Evolutionary conservation across 2,888 invertebrate species (phyloP).

Genomic region (Lithophane semibrunnea): DNA sequence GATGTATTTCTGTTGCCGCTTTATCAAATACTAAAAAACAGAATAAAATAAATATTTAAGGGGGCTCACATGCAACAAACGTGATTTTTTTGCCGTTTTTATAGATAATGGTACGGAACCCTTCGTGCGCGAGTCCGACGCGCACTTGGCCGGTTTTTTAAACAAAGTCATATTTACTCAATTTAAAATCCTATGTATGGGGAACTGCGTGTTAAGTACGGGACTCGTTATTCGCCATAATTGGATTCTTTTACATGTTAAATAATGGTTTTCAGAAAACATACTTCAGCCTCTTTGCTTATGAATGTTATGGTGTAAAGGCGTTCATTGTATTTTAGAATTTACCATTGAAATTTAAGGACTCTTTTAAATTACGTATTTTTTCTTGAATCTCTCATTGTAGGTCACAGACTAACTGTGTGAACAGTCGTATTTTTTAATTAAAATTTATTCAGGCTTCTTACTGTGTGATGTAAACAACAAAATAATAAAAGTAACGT

Average conservation of each 20-base stretch:
- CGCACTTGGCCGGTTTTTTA: slow-evolving; percentile 27
- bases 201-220: slow-evolving; percentile 76
- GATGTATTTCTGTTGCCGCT: too few relatives aligned
- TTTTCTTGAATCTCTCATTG: not conserved
- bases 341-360: not conserved
- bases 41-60: too few relatives aligned
- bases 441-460: not conserved
- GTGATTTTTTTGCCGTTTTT: too few relatives aligned
- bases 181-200: slow-evolving; percentile 73
- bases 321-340: slow-evolving; percentile 19
- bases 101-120: too few relatives aligned
- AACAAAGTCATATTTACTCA: slow-evolving; percentile 73
- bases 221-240: slow-evolving; percentile 75
- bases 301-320: not conserved
- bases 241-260: slow-evolving; percentile 64
- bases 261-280: slow-evolving; percentile 60
- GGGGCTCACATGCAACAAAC: too few relatives aligned
- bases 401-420: not conserved
- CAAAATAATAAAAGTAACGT: not conserved
- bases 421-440: too few relatives aligned
- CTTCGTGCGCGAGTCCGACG: too few relatives aligned
- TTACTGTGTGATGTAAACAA: not conserved
- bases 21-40: too few relatives aligned
- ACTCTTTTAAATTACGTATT: not conserved
- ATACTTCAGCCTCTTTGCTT: slow-evolving; percentile 14